Conservation (phyloP, 1,140 invertebrate genomes). For the Drosophila pseudoananassae region DNA sequence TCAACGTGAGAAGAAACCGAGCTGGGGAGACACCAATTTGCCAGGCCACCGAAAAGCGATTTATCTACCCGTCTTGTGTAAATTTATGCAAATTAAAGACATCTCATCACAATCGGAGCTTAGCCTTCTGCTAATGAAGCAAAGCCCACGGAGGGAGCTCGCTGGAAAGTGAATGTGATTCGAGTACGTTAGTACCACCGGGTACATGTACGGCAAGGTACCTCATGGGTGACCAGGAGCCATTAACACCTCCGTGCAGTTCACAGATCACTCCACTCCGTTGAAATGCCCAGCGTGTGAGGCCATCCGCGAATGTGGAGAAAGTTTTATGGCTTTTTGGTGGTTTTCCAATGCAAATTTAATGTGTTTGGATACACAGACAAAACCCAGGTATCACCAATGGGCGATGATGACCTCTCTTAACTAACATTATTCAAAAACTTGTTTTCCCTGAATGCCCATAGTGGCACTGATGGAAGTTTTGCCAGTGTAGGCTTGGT, state of each 20-base stretch:
- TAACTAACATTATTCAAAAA: neutral
- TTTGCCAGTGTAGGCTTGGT: neutral
- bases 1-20: slow-evolving; percentile 64
- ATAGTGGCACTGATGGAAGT: neutral
- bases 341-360: slow-evolving; percentile 66
- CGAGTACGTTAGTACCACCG: neutral
- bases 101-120: slow-evolving; percentile 39
- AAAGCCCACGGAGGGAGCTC: slow-evolving; percentile 3
- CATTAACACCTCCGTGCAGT: slow-evolving; percentile 42
- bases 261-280: slow-evolving; percentile 6
- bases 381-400: neutral
- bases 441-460: neutral
- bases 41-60: slow-evolving; percentile 45
- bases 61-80: slow-evolving; percentile 39
- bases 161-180: slow-evolving; percentile 54
- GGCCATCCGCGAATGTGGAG: slow-evolving; percentile 22
- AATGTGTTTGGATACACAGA: slow-evolving; percentile 25
- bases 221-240: slow-evolving; percentile 32
- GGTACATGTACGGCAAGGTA: neutral
- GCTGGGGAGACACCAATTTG: slow-evolving; percentile 34
- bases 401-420: neutral
- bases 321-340: slow-evolving; percentile 50
- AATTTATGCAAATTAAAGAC: slow-evolving; percentile 66
- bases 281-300: slow-evolving; percentile 21
- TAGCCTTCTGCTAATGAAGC: slow-evolving; percentile 48